Evolutionary conservation across 2,797 vertebrate genomes (phyloP).

Genomic region (Philypnodon macrostomus): DNA sequence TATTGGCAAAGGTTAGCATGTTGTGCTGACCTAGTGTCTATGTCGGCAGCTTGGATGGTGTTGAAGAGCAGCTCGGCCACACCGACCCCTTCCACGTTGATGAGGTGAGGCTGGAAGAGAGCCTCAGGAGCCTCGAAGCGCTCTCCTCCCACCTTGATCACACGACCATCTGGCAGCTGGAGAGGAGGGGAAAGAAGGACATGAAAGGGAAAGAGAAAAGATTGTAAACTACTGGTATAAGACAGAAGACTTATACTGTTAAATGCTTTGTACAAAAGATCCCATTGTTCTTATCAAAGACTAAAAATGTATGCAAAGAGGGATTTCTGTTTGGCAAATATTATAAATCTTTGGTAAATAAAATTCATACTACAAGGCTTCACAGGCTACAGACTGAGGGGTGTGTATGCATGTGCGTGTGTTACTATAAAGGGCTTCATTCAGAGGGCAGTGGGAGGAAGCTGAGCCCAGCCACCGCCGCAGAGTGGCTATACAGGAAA

Average conservation of each 20-base stretch:
- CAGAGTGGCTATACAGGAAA: constrained; percentile 78
- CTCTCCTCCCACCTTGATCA: constrained; percentile 98
- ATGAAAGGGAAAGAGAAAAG: constrained; percentile 25
- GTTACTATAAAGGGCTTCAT: constrained; percentile 72
- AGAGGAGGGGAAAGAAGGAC: constrained; percentile 49
- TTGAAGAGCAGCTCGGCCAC: constrained; percentile 98
- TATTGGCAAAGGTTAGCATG: background rate
- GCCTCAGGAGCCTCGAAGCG: constrained; percentile 97
- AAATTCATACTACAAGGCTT: constrained; percentile 10
- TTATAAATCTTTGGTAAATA: background rate
- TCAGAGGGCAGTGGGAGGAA: constrained; percentile 74
- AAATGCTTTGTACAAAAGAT: constrained; percentile 2
- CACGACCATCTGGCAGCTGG: constrained; percentile 94
- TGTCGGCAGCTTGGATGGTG: constrained; percentile 98
- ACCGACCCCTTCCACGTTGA: constrained; percentile 96
- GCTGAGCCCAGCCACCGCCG: constrained; percentile 62
- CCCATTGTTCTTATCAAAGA: background rate
- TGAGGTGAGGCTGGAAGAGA: constrained; percentile 97
- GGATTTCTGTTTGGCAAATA: background rate
- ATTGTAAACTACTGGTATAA: no score
- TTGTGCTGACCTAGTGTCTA: constrained; percentile 89
- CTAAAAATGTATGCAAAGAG: background rate
- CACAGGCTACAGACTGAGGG: constrained; percentile 22
- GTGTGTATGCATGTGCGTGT: constrained; percentile 26
- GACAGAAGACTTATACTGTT: constrained; percentile 18